Percentiles rank a stretch among this genome's conserved stretches.
These are phyloP conservation scores for Drosophila suzukii DNA, from an alignment of 1,140 invertebrate species.

Conservation along the genomic window DNA sequence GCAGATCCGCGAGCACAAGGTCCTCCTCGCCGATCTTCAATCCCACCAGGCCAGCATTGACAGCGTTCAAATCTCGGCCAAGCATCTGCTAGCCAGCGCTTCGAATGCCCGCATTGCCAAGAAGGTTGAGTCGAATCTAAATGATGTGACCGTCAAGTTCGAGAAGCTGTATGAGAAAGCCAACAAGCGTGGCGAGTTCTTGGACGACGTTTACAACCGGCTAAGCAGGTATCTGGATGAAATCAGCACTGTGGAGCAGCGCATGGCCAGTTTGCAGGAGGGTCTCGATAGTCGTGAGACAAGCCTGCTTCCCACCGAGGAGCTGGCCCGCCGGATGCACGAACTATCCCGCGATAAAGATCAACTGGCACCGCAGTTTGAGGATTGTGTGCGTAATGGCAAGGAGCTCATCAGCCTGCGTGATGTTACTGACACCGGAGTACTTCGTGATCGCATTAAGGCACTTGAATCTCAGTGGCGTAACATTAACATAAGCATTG, in stretches of 20 bases:
- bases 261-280: conserved; percentile 90
- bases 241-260: conserved; percentile 88
- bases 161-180: conserved; percentile 93
- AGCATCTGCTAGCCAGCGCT: conserved; percentile 92
- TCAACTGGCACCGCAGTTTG: conserved; percentile 86
- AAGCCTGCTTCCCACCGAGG: conserved; percentile 87
- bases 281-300: conserved; percentile 90
- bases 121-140: conserved; percentile 94
- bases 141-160: conserved; percentile 93
- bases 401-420: conserved; percentile 94
- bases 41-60: conserved; percentile 93
- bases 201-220: conserved; percentile 91
- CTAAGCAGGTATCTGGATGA: conserved; percentile 90
- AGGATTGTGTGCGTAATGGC: conserved; percentile 92
- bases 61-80: conserved; percentile 91
- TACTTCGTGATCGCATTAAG: conserved; percentile 94
- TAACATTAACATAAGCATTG: conserved; percentile 91
- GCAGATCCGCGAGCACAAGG: conserved; percentile 93
- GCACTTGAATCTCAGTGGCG: conserved; percentile 95
- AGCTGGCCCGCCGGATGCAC: conserved; percentile 88
- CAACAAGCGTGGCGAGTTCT: conserved; percentile 90
- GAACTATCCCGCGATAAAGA: conserved; percentile 85
- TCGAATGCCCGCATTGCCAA: conserved; percentile 94
- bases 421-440: conserved; percentile 94
- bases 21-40: conserved; percentile 93